Percentiles rank a stretch among this genome's conserved stretches.
These are phyloP conservation scores for Tryphoninae sp. DNA, from an alignment of 2,888 invertebrate genomes.

Conservation along the genomic window DNA sequence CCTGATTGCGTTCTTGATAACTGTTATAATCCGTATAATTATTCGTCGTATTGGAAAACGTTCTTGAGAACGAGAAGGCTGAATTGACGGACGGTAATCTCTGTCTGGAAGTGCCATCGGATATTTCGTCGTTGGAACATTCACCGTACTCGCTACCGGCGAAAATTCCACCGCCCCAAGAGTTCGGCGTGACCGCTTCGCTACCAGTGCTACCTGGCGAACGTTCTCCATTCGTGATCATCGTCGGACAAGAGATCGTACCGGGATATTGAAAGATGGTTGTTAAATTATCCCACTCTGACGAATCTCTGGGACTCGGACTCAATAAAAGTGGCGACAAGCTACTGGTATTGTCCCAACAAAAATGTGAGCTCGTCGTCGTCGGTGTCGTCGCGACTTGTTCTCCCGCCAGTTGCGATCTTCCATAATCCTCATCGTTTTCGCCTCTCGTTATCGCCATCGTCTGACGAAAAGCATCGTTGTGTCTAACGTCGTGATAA, in stretches of 20 bases:
- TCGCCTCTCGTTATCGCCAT: constrained; percentile 60
- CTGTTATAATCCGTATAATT: constrained; percentile 43
- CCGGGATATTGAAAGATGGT: constrained; percentile 73
- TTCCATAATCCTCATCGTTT: constrained; percentile 64
- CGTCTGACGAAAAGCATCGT: constrained; percentile 45
- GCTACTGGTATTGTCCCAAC: constrained; percentile 69
- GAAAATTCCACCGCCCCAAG: constrained; percentile 68
- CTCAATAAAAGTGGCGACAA: constrained; percentile 64
- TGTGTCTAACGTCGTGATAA: constrained; percentile 48
- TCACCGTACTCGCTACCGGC: constrained; percentile 69
- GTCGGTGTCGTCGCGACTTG: constrained; percentile 55
- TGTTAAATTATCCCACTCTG: constrained; percentile 74
- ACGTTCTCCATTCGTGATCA: constrained; percentile 61
- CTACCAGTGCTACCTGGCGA: constrained; percentile 74
- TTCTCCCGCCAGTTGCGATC: constrained; percentile 59
- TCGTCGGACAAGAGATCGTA: constrained; percentile 31
- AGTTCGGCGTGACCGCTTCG: constrained; percentile 72
- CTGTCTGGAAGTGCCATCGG: constrained; percentile 34
- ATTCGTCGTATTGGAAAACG: constrained; percentile 67
- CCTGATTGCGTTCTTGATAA: constrained; percentile 54
- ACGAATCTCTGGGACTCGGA: constrained; percentile 66
- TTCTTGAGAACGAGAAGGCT: constrained; percentile 77
- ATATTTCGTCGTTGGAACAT: constrained; percentile 67
- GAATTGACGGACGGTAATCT: constrained; percentile 68
- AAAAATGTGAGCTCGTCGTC: constrained; percentile 62